A percentile compares a stretch with the other conserved stretches of the same genome.
Evolutionary conservation across 2,888 invertebrate species (phyloP).

Genomic region (Lamellibrachia columna): DNA sequence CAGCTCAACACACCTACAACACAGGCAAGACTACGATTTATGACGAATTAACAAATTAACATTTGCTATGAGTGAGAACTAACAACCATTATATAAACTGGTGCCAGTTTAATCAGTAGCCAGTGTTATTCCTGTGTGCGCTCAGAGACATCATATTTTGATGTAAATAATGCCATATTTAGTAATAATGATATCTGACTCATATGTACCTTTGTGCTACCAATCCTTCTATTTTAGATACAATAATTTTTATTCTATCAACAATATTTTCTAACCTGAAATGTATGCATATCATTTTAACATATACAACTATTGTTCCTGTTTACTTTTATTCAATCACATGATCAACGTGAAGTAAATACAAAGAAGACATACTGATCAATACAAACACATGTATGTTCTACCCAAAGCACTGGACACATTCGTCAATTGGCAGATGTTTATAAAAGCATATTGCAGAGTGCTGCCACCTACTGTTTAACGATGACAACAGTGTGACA

Average conservation of each 20-base stretch:
- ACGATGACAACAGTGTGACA: neutral
- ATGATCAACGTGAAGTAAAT: neutral
- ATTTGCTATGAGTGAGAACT: no score
- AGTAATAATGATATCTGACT: no score
- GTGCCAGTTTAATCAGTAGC: no score
- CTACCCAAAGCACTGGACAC: neutral
- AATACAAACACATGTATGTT: neutral
- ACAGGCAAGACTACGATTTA: neutral
- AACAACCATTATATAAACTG: no score
- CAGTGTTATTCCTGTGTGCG: no score
- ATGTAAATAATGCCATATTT: no score
- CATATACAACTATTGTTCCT: neutral
- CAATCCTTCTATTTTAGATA: no score
- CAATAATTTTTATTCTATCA: no score
- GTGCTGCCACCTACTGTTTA: neutral
- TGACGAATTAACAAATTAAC: no score
- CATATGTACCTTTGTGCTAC: no score
- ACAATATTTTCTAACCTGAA: no score
- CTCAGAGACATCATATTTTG: no score
- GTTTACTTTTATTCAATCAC: neutral
- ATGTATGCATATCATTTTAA: neutral
- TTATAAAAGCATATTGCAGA: neutral
- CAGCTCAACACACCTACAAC: conserved; percentile 59
- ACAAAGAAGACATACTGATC: neutral
- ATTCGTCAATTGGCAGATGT: neutral